Evolutionary conservation across 2,797 vertebrate genomes (phyloP), one percentile per base, ranked within the genome.

Genomic region (Pachyuromys duprasi): DNA sequence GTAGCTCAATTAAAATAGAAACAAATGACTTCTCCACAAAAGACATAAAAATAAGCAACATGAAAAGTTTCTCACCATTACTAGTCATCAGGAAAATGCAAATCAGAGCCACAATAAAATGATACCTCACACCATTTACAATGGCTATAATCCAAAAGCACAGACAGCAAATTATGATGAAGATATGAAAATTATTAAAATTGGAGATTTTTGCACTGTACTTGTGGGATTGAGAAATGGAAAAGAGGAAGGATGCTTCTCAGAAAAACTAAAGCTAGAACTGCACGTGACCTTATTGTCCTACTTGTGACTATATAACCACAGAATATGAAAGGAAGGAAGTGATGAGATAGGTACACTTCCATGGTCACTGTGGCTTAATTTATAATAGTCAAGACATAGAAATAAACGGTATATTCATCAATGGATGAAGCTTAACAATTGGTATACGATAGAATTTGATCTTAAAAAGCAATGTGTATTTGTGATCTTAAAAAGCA

Each of bases 11-110:
- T 89, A 26, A 78, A 91, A 97, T 91, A 36, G 53, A 28, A 18
- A 57, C 55, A 31, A 33, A 89, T 42, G 28, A 87, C n/a, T 87
- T 96, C 89, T 22, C 70, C 45, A 83, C 86, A 89, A 70, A 94
- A 94, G 60, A 86, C 45, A 91, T 62, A 78, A 31, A 89, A 89
- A 84, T 90, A 67, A 18, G 39, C 15, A 69, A 69, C 49, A 81
- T 74, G 75, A 93, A 82, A 92, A 93, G 22, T 89, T 75, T 45
- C 57, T 86, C 63, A 75, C 42, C 49, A 75, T 70, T 9, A 86
- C n/a, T 36, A 83, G 79, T 60, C 8, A 91, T 60, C 49, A 63
- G 18, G 24, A 33, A 95, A 94, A 93, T 49, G 13, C 15, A 91
- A 90, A 87, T 67, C 63, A 93, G 81, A 94, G 36, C 36, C 26